Base-by-base conservation (phyloP, 2,797 vertebrate species). In the Arremon brunneinucha region DNA sequence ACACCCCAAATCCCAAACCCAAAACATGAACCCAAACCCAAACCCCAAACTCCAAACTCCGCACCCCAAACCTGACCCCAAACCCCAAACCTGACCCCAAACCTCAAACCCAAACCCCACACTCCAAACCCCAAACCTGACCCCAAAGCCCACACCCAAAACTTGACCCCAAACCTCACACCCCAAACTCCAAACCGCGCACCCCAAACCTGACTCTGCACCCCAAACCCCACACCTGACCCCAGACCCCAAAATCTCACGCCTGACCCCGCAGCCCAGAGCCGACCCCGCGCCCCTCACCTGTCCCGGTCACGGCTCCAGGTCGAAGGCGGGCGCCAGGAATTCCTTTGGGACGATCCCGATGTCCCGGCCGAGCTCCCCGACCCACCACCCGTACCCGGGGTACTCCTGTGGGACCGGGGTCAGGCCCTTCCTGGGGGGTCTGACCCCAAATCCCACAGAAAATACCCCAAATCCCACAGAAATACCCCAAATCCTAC, bases 381-480 rank as follows among this genome's bases (percentile, higher is more conserved):
- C 76, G 41, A 79, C 76, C 76, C 76, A 79, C 76, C 76, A 79
- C 0, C 76, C 76, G 10, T 9, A 1, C 17, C 62, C 50, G 21
- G n/a, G n/a, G 17, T 78, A 78, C 3, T 78, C 76, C 76, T 78
- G 62, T 21, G 62, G 50, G 8, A 0, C 5, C 7, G 62, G 41
- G 60, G 8, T 78, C 75, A 30, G 49, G 2, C 32, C 52, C 39
- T 21, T 15, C 39, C 39, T 16, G 1, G 23, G 32, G 30, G 9
- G 5, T 26, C 22, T 2, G 5, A 53, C 35, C 9, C 4, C 16
- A 43, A 71, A 27, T 2, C 17, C 13, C 3, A 3, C 13, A 20
- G 1, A 56, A 56, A 44, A 56, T 3, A 3, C 8, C 20, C 15
- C 41, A 44, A 34, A 47, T 14, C 32, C 11, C 3, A 5, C 15